Percentiles rank a stretch among this genome's conserved stretches.
Evolutionary conservation across 2,797 vertebrate genomes (phyloP).

Genomic region (Chaetophractus vellerosus): DNA sequence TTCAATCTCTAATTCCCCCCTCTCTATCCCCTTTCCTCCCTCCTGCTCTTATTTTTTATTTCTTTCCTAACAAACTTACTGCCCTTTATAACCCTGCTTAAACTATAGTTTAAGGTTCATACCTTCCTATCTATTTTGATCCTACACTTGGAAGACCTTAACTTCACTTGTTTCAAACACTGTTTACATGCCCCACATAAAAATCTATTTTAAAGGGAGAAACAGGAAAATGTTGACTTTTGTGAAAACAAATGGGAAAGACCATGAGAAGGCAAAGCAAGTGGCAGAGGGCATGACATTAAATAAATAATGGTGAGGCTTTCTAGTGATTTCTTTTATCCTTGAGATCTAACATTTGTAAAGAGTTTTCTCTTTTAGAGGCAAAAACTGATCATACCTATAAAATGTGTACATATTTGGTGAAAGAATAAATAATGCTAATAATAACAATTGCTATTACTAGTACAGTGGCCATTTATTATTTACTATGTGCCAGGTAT

Average conservation of each 20-base stretch:
- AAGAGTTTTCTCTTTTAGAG: background rate
- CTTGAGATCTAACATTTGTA: background rate
- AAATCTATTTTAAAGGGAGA: constrained; percentile 81
- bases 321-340: background rate
- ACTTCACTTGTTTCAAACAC: constrained; percentile 82
- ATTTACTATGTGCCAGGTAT: background rate
- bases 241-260: constrained; percentile 71
- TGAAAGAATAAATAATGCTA: background rate
- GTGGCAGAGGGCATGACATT: constrained; percentile 21
- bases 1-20: constrained; percentile 74
- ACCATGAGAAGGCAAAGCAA: constrained; percentile 24
- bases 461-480: background rate
- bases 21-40: rapidly evolving
- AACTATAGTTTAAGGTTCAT: background rate
- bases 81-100: background rate
- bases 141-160: constrained; percentile 80
- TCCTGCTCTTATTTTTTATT: background rate
- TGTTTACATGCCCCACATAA: constrained; percentile 81
- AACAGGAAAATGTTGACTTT: constrained; percentile 73
- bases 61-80: background rate
- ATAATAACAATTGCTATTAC: background rate
- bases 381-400: background rate
- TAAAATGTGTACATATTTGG: background rate
- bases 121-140: constrained; percentile 63
- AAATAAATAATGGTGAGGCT: constrained; percentile 63